Evolutionary conservation across 30 jellyfish, hydroid and myxozoan species (phyloP).

Genomic region (Clytia hemisphaerica): DNA sequence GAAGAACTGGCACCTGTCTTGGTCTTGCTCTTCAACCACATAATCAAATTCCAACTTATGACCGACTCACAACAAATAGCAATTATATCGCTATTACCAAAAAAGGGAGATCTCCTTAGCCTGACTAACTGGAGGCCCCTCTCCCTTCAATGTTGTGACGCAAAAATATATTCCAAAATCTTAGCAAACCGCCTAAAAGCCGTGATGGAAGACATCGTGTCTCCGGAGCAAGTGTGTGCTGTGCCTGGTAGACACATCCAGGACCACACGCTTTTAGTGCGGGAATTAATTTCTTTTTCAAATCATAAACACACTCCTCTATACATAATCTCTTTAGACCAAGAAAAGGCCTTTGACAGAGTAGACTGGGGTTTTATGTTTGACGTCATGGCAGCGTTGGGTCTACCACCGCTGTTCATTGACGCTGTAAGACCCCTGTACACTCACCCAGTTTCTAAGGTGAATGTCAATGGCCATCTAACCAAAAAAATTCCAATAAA

Average conservation of each 20-base stretch:
- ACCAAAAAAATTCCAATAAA: too few species aligned
- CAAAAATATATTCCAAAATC: slow-evolving; percentile 23
- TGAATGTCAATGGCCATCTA: too few species aligned
- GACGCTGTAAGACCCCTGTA: too few species aligned
- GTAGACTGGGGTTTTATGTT: slow-evolving; percentile 35
- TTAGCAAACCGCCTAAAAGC: slow-evolving; percentile 19
- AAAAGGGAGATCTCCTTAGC: slow-evolving; percentile 23
- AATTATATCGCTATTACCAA: background rate
- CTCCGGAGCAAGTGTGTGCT: slow-evolving; percentile 36
- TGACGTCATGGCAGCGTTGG: too few species aligned
- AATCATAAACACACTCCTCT: slow-evolving; percentile 9
- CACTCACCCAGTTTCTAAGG: too few species aligned
- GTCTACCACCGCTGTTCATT: too few species aligned
- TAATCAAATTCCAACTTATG: too few species aligned
- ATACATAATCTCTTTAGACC: slow-evolving; percentile 22
- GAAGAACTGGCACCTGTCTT: too few species aligned
- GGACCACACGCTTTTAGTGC: slow-evolving; percentile 19
- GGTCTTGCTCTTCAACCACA: too few species aligned
- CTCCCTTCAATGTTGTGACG: slow-evolving; percentile 16
- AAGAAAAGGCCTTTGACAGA: slow-evolving; percentile 51
- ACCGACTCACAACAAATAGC: slow-evolving; percentile 31
- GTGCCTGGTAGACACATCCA: slow-evolving; percentile 45
- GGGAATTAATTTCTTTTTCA: slow-evolving; percentile 15
- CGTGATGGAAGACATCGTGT: background rate
- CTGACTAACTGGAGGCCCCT: slow-evolving; percentile 36